Conservation (phyloP, 1,140 invertebrate species). For the Heliconius eleuchia region DNA sequence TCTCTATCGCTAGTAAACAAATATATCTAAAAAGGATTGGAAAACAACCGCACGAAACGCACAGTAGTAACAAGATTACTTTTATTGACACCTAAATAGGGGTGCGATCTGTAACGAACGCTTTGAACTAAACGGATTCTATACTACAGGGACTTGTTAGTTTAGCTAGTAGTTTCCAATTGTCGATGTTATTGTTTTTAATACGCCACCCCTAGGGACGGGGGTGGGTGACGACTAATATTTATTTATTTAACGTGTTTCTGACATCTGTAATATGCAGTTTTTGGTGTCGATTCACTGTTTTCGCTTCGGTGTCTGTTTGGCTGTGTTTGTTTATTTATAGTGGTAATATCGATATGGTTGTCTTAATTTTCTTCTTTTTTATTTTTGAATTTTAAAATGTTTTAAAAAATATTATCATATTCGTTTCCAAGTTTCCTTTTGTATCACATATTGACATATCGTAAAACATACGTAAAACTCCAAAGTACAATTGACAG, state of each 20-base stretch:
- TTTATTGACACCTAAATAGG: constrained; percentile 4
- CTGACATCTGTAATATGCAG: not conserved
- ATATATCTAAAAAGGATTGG: not conserved
- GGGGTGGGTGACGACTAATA: constrained; percentile 24
- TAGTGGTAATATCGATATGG: too few relatives aligned
- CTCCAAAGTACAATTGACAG: too few relatives aligned
- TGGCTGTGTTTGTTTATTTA: too few relatives aligned
- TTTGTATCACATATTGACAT: too few relatives aligned
- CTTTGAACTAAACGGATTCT: constrained; percentile 25
- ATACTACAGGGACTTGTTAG: constrained; percentile 56
- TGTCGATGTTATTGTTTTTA: constrained; percentile 65
- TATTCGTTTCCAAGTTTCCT: too few relatives aligned
- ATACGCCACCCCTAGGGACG: constrained; percentile 49
- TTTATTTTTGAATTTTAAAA: too few relatives aligned
- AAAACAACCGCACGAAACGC: not conserved
- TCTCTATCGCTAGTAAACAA: not conserved
- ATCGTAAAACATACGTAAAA: too few relatives aligned
- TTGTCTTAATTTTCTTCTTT: too few relatives aligned
- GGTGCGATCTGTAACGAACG: constrained; percentile 17
- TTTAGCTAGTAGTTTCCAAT: constrained; percentile 49
- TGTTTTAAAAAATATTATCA: too few relatives aligned
- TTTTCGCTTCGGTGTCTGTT: not conserved
- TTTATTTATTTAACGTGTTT: constrained; percentile 20
- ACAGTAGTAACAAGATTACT: constrained; percentile 9
- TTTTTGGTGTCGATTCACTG: not conserved